Evolutionary conservation across 2,888 invertebrate genomes (phyloP), one percentile per base, ranked within the genome.

Genomic region (Pandemis corylana): DNA sequence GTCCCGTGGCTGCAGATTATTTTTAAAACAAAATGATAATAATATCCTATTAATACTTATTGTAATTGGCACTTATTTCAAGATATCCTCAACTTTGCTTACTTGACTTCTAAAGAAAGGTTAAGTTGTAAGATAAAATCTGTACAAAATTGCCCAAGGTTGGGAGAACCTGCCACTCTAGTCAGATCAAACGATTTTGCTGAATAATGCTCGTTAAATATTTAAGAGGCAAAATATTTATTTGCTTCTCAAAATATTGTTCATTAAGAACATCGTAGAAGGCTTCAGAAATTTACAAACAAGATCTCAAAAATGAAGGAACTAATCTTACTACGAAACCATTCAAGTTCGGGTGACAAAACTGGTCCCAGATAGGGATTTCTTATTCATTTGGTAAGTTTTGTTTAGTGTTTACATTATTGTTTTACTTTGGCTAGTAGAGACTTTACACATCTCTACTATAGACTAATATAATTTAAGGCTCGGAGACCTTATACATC

Each of bases 91-190:
- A 28, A 56, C 61, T 61, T 66, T 56, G 15, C 56, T 56, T 20
- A 13, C 59, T 71, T 65, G 65, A 71, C 71, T 65, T 36, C 46
- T 59, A 12, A 12, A 13, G 49, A 28, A 53, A 67, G 28, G 71
- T 61, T 61, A 65, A 66, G 71, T 66, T 51, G 49, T 41, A 2
- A 65, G 71, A 66, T 59, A 66, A 56, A 71, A 66, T 72, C 59
- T 67, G 65, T 59, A 15, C 15, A 15, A 41, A 41, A 59, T 61
- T 49, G 61, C 20, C 49, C 65, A 67, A 72, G 66, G 61, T 66
- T 61, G 41, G 36, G 13, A 61, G 51, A 49, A 61, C 41, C 65
- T 65, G 46, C 28, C 46, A 20, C 62, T 36, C 9, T 12, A 2
- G 12, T 36, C 5, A 12, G 20, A 65, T 65, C 64, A 62, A 68